Conservation (phyloP, 2,113 vertebrate species). For the Psilopsiagon aurifrons region DNA sequence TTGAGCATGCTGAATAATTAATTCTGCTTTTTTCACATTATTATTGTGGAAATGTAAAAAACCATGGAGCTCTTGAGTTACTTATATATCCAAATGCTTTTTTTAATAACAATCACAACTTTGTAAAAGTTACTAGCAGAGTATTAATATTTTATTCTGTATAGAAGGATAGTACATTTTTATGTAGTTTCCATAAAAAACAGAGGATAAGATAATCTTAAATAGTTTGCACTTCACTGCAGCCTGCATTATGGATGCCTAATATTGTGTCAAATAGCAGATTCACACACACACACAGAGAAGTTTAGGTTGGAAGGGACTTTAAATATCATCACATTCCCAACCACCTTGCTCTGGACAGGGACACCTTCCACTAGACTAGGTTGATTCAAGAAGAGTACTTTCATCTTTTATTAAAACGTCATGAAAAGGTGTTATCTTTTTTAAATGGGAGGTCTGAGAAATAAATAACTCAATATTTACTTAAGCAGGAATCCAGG, state of each 20-base stretch:
- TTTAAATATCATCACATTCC: too few relatives aligned
- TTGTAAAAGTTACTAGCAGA: not conserved
- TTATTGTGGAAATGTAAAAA: not conserved
- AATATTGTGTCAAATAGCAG: not conserved
- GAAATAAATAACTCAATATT: not conserved
- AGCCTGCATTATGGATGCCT: not conserved
- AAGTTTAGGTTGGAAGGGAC: too few relatives aligned
- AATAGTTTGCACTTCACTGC: not conserved
- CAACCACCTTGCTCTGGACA: too few relatives aligned
- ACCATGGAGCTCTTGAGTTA: not conserved
- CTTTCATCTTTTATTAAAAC: not conserved
- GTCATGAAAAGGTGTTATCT: not conserved
- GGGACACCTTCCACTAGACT: too few relatives aligned
- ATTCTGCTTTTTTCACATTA: not conserved
- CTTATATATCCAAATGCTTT: not conserved
- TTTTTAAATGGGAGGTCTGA: not conserved
- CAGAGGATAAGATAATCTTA: not conserved
- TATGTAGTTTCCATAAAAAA: constrained; percentile 10
- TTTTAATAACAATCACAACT: not conserved
- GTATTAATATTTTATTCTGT: not conserved
- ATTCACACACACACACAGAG: not conserved
- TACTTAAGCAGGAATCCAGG: not conserved
- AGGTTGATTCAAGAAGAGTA: not conserved
- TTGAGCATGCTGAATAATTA: not conserved
- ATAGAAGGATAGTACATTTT: not conserved